phyloP scores from a whole-genome alignment of 1,140 invertebrate species.

The Neocloeon triangulifer region DNA sequence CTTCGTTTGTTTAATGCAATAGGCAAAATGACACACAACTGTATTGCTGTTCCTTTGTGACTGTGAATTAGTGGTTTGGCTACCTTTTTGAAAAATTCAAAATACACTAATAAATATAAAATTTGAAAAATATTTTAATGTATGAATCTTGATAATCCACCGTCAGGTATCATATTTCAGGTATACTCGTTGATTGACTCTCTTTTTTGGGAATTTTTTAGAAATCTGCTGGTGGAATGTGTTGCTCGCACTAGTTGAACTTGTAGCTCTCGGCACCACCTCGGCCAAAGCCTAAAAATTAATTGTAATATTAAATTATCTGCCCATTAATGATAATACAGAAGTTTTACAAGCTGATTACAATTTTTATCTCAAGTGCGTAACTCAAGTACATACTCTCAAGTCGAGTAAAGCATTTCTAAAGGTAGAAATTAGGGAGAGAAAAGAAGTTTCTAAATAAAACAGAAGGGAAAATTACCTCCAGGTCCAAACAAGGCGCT shows the following conservation, averaged over 20 bases:
- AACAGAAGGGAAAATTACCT: constrained; percentile 24
- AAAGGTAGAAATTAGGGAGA: background rate
- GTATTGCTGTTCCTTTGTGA: no score
- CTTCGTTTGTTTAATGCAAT: no score
- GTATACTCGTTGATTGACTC: no score
- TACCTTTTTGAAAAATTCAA: no score
- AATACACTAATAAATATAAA: no score
- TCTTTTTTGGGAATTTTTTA: no score
- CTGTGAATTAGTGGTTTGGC: no score
- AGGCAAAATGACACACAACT: no score
- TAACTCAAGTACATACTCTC: constrained; percentile 3
- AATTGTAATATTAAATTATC: background rate
- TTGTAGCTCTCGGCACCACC: constrained; percentile 40
- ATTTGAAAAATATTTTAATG: no score
- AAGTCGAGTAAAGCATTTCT: background rate
- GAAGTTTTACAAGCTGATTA: background rate
- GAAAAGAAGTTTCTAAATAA: background rate
- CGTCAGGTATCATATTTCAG: no score
- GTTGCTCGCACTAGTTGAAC: constrained; percentile 24
- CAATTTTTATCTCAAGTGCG: background rate
- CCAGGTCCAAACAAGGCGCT: constrained; percentile 44
- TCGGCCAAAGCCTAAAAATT: constrained; percentile 29
- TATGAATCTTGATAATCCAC: no score
- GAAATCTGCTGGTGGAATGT: no score
- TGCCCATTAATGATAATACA: background rate